These are phyloP conservation scores for Stenichneumon culpator DNA, from an alignment of 2,888 invertebrate genomes.

Conservation along the genomic window DNA sequence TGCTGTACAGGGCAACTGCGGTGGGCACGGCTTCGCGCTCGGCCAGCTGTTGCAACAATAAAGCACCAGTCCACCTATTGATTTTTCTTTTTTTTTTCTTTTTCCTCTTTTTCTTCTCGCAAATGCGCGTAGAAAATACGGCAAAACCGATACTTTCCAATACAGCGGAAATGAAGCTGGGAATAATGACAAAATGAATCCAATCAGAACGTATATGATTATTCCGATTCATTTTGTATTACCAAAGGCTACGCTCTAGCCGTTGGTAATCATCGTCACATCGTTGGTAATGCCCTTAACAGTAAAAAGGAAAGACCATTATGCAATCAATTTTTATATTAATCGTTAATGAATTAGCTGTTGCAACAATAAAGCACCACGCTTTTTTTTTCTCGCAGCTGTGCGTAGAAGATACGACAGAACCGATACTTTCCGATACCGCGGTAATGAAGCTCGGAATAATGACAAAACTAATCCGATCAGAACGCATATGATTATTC, in stretches of 20 bases:
- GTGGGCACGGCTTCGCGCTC: conserved; percentile 31
- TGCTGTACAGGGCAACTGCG: conserved; percentile 50
- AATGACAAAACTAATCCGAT: conserved; percentile 58
- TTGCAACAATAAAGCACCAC: conserved; percentile 67
- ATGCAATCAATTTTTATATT: no score
- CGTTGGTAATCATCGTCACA: no score
- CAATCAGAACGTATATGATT: conserved; percentile 55
- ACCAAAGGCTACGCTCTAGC: background rate
- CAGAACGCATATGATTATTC: conserved; percentile 49
- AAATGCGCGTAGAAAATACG: conserved; percentile 57
- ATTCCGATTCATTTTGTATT: conserved; percentile 42
- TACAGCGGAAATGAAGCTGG: conserved; percentile 55
- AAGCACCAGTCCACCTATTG: conserved; percentile 66
- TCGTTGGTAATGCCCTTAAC: no score
- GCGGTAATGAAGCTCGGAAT: conserved; percentile 47
- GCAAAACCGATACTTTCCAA: conserved; percentile 58
- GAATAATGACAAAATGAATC: conserved; percentile 56
- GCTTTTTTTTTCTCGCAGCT: conserved; percentile 44
- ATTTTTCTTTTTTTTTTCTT: conserved; percentile 54
- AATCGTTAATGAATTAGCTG: conserved; percentile 45
- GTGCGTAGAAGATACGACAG: conserved; percentile 50
- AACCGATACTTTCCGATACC: conserved; percentile 57
- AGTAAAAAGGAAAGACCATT: no score
- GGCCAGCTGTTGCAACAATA: conserved; percentile 70
- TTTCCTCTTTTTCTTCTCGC: conserved; percentile 48